These are phyloP conservation scores for Balaenoptera acutorostrata DNA, from an alignment of 2,113 vertebrate species.

Conservation along the genomic window DNA sequence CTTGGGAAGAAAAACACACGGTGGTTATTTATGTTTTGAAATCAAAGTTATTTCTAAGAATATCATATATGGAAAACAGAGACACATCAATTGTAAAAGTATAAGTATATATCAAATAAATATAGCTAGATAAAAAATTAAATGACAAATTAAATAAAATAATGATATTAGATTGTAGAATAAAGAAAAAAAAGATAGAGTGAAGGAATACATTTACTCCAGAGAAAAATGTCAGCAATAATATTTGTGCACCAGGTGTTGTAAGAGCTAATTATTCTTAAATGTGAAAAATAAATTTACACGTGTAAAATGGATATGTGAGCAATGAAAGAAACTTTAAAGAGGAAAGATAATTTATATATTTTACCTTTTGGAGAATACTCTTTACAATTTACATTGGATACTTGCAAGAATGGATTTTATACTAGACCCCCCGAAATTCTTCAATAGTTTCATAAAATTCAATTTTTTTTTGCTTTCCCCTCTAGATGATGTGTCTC, in stretches of 20 bases:
- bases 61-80: not conserved
- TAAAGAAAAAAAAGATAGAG: not conserved
- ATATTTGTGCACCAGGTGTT: not conserved
- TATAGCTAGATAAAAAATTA: not conserved
- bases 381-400: not conserved
- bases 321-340: not conserved
- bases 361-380: not conserved
- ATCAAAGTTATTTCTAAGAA: not conserved
- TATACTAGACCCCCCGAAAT: not conserved
- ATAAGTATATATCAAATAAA: not conserved
- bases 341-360: not conserved
- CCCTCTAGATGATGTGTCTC: not conserved
- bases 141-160: not conserved
- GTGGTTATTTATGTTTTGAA: not conserved
- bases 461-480: not conserved
- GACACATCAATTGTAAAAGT: not conserved
- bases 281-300: not conserved
- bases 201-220: not conserved
- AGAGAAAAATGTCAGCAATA: not conserved
- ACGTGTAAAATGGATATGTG: not conserved
- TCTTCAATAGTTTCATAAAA: not conserved
- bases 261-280: not conserved
- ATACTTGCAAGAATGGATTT: not conserved
- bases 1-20: not conserved
- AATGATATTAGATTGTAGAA: not conserved